phyloP scores from a whole-genome alignment of 2,888 invertebrate genomes.

The Meta bourneti region DNA sequence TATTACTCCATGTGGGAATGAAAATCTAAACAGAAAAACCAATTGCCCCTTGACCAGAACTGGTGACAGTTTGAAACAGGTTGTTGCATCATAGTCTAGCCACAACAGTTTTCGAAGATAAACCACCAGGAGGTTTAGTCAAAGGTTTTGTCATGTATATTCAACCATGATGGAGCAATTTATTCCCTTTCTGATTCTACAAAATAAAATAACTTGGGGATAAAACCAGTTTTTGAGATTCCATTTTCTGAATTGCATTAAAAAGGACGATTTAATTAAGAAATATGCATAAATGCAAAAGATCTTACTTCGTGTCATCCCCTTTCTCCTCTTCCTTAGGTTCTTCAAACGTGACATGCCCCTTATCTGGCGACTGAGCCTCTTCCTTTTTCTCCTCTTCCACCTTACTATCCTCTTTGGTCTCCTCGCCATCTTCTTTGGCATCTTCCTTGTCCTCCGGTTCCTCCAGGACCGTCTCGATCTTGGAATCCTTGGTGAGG shows the following conservation, averaged over 20 bases:
- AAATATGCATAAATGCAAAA: not conserved
- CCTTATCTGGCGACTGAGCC: not conserved
- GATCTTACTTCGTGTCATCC: slow-evolving; percentile 29
- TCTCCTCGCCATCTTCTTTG: slow-evolving; percentile 15
- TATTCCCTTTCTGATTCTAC: too few relatives aligned
- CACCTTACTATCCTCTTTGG: not conserved
- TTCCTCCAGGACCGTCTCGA: slow-evolving; percentile 61
- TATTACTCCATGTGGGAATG: too few relatives aligned
- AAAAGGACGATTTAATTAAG: not conserved
- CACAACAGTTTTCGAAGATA: too few relatives aligned
- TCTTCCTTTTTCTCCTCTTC: not conserved
- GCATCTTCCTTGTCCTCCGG: slow-evolving; percentile 21
- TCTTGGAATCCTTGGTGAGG: slow-evolving; percentile 53
- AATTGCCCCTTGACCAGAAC: too few relatives aligned
- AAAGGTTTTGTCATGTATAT: too few relatives aligned
- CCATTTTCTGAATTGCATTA: not conserved
- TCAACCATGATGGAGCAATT: too few relatives aligned
- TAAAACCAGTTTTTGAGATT: too few relatives aligned
- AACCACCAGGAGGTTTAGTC: too few relatives aligned
- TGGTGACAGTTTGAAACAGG: too few relatives aligned
- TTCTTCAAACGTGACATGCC: slow-evolving; percentile 28
- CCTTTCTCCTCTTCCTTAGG: slow-evolving; percentile 16
- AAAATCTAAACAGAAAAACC: too few relatives aligned
- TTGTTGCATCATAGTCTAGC: too few relatives aligned
- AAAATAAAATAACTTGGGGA: too few relatives aligned